Percentiles rank a stretch among this genome's conserved stretches.
Evolutionary conservation across 2,888 invertebrate species (phyloP).

Genomic region (Colletes collaris): DNA sequence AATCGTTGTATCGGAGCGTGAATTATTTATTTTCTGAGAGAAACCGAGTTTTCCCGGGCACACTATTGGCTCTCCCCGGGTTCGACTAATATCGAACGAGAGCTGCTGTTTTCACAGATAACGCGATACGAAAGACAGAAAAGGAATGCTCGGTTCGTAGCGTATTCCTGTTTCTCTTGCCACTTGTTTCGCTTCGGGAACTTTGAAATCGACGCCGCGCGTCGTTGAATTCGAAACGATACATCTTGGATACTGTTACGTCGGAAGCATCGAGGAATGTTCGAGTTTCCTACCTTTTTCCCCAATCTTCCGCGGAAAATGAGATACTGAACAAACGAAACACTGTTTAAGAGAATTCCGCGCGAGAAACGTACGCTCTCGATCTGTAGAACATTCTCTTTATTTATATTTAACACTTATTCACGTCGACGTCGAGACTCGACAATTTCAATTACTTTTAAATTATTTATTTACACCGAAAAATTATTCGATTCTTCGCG

Average conservation of each 20-base stretch:
- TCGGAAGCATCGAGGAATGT: not conserved
- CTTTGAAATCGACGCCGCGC: constrained; percentile 10
- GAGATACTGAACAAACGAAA: constrained; percentile 12
- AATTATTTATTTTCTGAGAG: not conserved
- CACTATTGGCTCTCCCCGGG: not conserved
- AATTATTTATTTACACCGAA: too few species aligned
- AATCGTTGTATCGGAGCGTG: too few species aligned
- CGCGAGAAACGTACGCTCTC: not conserved
- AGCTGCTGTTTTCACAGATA: not conserved
- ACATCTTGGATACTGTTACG: constrained; percentile 2
- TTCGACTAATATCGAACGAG: not conserved
- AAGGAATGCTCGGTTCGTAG: not conserved
- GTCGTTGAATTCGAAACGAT: constrained; percentile 20
- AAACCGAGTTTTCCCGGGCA: not conserved
- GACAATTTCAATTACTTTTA: too few species aligned
- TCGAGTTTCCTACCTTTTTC: not conserved
- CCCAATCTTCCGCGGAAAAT: constrained; percentile 34
- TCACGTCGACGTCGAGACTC: too few species aligned
- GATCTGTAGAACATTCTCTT: constrained; percentile 8
- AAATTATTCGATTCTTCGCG: too few species aligned
- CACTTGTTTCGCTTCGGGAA: not conserved
- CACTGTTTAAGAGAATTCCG: constrained; percentile 10
- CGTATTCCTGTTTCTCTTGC: not conserved
- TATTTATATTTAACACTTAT: not conserved
- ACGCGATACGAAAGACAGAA: not conserved